Evolutionary conservation across 2,888 invertebrate genomes (phyloP).

Genomic region (Drosophila engyochracea): DNA sequence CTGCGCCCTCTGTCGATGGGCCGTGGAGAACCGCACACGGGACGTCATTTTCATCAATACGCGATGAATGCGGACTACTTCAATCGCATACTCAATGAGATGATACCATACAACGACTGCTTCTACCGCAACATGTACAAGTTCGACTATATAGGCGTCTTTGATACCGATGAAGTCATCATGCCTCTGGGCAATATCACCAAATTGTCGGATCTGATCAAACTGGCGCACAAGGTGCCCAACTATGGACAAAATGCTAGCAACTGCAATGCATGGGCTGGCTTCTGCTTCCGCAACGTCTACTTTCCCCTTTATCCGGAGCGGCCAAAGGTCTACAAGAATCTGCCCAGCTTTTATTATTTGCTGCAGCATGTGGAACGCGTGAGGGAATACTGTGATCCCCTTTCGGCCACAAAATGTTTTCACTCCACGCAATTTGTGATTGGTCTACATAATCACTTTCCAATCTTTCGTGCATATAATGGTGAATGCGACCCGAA

Average conservation of each 20-base stretch:
- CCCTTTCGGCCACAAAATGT: slow-evolving; percentile 95
- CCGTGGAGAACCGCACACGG: slow-evolving; percentile 94
- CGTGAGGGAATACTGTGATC: slow-evolving; percentile 94
- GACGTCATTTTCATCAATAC: slow-evolving; percentile 93
- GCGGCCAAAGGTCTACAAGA: slow-evolving; percentile 90
- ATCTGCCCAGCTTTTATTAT: slow-evolving; percentile 94
- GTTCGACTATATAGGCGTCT: slow-evolving; percentile 93
- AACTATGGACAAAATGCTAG: slow-evolving; percentile 86
- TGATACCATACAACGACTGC: slow-evolving; percentile 98
- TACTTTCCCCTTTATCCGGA: slow-evolving; percentile 95
- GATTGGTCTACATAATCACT: slow-evolving; percentile 95
- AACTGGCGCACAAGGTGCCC: slow-evolving; percentile 85
- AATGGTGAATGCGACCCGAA: slow-evolving; percentile 90
- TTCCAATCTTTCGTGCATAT: slow-evolving; percentile 93
- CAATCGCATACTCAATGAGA: slow-evolving; percentile 96
- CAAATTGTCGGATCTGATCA: slow-evolving; percentile 92
- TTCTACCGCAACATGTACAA: slow-evolving; percentile 95
- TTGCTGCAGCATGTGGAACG: slow-evolving; percentile 96
- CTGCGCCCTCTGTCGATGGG: slow-evolving; percentile 93
- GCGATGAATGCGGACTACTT: slow-evolving; percentile 94
- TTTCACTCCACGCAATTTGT: slow-evolving; percentile 96
- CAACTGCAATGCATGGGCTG: slow-evolving; percentile 53
- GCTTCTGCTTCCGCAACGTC: slow-evolving; percentile 95
- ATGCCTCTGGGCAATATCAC: slow-evolving; percentile 91
- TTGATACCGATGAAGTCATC: slow-evolving; percentile 97